Evolutionary conservation across 2,113 vertebrate genomes (phyloP).

Genomic region (Gila orcuttii): DNA sequence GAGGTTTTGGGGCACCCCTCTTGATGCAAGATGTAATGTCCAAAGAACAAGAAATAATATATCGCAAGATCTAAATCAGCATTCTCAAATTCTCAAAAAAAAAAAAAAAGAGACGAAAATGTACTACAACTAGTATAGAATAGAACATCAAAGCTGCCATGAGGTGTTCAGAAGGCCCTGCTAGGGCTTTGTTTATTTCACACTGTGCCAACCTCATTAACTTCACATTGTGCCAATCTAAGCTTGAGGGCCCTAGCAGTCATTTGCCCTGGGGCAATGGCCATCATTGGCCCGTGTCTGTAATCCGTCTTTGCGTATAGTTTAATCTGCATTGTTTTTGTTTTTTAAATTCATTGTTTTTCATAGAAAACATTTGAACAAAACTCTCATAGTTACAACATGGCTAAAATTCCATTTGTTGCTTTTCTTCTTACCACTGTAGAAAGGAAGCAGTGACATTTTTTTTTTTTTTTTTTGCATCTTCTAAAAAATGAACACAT

Average conservation of each 20-base stretch:
- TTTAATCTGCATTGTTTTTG: background rate
- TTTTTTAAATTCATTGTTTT: background rate
- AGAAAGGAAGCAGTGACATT: background rate
- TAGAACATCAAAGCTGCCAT: slow-evolving; percentile 4
- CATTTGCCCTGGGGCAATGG: background rate
- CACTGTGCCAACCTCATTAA: slow-evolving; percentile 19
- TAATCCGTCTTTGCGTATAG: background rate
- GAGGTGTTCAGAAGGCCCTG: background rate
- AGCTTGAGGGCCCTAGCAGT: slow-evolving; percentile 5
- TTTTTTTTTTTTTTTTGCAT: too few species aligned
- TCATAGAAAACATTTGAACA: background rate
- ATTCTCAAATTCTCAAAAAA: background rate
- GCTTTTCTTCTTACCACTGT: background rate
- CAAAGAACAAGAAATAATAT: background rate
- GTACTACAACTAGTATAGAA: background rate
- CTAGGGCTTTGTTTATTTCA: slow-evolving; percentile 9
- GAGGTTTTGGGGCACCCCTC: background rate
- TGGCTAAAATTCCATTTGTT: background rate
- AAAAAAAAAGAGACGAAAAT: background rate
- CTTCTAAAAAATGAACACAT: background rate
- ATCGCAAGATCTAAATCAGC: background rate
- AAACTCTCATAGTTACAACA: background rate
- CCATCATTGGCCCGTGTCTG: background rate
- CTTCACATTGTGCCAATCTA: slow-evolving; percentile 31
- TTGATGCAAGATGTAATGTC: background rate